Conservation (phyloP, 2,888 invertebrate species). For the Piscicola geometra region DNA sequence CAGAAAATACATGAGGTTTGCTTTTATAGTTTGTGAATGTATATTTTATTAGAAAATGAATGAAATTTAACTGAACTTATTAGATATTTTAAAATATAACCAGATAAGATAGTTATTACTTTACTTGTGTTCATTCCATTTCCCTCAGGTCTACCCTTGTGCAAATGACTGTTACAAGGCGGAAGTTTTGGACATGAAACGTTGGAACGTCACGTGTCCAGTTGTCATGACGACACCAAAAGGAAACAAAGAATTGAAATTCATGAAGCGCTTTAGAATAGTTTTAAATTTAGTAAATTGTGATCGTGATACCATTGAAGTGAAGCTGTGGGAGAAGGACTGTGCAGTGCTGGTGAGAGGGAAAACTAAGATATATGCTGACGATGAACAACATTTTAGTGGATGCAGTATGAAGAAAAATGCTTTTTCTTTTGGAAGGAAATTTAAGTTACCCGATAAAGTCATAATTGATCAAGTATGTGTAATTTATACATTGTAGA, state of each 20-base stretch:
- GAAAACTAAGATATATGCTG: neutral
- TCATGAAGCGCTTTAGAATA: slow-evolving; percentile 19
- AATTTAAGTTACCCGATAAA: slow-evolving; percentile 8
- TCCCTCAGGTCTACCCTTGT: slow-evolving; percentile 29
- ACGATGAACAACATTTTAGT: too few relatives aligned
- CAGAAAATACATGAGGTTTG: neutral
- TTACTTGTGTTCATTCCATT: too few relatives aligned
- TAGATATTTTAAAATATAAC: too few relatives aligned
- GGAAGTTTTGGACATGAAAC: slow-evolving; percentile 13
- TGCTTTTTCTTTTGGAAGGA: slow-evolving; percentile 9
- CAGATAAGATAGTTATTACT: too few relatives aligned
- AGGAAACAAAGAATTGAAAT: neutral
- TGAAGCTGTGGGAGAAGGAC: neutral
- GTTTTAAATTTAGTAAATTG: slow-evolving; percentile 28
- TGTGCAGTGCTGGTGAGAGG: neutral
- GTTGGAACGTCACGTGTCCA: neutral
- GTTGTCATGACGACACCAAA: slow-evolving; percentile 1
- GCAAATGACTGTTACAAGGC: slow-evolving; percentile 6
- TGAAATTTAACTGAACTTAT: too few relatives aligned
- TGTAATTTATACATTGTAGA: too few relatives aligned
- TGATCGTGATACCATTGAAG: slow-evolving; percentile 8
- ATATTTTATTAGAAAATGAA: too few relatives aligned
- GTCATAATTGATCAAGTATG: slow-evolving; percentile 18
- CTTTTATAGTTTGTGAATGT: too few relatives aligned
- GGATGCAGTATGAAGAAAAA: too few relatives aligned